phyloP scores from a whole-genome alignment of 2,113 vertebrate genomes.

The Cricetomys ansorgei region DNA sequence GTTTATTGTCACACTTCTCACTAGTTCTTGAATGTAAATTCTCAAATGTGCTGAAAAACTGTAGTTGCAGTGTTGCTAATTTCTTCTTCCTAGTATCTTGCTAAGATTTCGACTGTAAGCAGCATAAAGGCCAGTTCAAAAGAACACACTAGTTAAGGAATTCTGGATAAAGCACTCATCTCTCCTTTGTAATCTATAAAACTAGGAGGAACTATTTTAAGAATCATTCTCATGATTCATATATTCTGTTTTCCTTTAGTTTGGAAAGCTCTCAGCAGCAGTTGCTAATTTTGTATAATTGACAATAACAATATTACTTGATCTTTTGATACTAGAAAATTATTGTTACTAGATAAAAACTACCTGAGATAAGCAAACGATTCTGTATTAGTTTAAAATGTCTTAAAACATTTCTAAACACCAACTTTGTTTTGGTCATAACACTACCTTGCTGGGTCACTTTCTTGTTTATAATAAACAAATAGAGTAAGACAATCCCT shows the following conservation, averaged over 20 bases:
- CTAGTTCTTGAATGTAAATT: constrained; percentile 33
- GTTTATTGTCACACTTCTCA: neutral
- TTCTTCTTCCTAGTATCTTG: constrained; percentile 5
- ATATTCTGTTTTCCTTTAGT: constrained; percentile 12
- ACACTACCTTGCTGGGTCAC: neutral
- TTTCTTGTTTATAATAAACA: constrained; percentile 19
- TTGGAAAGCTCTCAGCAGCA: constrained; percentile 23
- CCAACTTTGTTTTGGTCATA: constrained; percentile 38
- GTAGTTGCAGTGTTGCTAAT: neutral
- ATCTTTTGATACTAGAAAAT: constrained; percentile 15
- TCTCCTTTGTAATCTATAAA: constrained; percentile 8
- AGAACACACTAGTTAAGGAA: neutral
- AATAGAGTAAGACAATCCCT: neutral
- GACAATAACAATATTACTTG: neutral
- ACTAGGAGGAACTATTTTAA: neutral
- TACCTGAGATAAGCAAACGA: constrained; percentile 24
- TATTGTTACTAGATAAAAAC: neutral
- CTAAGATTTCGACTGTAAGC: neutral
- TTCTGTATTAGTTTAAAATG: constrained; percentile 17
- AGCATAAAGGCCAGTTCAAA: neutral
- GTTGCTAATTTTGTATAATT: constrained; percentile 41
- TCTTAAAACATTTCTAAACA: neutral
- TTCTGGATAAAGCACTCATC: neutral
- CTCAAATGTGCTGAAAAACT: constrained; percentile 26
- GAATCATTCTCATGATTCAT: neutral